Conservation (phyloP, 2,888 invertebrate species). For the Thecophora atra region DNA sequence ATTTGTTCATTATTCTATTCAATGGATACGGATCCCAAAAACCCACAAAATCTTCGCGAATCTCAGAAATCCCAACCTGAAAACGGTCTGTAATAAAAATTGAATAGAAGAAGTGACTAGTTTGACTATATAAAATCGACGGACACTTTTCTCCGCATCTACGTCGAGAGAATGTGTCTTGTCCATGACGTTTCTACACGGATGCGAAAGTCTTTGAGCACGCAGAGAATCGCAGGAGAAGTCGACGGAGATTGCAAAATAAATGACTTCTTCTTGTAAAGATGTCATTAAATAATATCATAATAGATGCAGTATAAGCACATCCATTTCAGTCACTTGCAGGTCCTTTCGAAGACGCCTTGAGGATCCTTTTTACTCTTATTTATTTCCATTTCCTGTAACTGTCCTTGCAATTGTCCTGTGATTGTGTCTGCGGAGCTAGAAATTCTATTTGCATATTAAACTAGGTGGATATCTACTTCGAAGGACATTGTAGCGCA, state of each 20-base stretch:
- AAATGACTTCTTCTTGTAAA: background rate
- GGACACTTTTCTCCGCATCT: too few relatives aligned
- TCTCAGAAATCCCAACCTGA: too few relatives aligned
- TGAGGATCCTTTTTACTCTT: background rate
- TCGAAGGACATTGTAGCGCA: slow-evolving; percentile 15
- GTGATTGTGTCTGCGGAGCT: background rate
- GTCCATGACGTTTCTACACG: too few relatives aligned
- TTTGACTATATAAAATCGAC: too few relatives aligned
- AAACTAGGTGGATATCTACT: slow-evolving; percentile 18
- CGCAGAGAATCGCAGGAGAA: background rate
- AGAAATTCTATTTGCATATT: slow-evolving; percentile 26
- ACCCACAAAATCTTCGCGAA: too few relatives aligned
- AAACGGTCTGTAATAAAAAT: too few relatives aligned
- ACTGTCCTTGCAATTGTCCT: slow-evolving; percentile 16
- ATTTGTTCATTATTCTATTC: too few relatives aligned
- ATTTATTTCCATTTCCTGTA: background rate
- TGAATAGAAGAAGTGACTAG: too few relatives aligned
- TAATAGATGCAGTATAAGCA: background rate
- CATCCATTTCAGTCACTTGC: too few relatives aligned
- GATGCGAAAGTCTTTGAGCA: background rate
- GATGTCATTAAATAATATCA: background rate
- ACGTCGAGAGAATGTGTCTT: too few relatives aligned
- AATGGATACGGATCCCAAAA: too few relatives aligned
- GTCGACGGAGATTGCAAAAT: background rate
- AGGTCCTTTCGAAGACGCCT: too few relatives aligned